Percentiles rank a stretch among this genome's conserved stretches.
These are phyloP conservation scores for Gasteruption jaculator DNA, from an alignment of 2,888 invertebrate species.

Conservation along the genomic window DNA sequence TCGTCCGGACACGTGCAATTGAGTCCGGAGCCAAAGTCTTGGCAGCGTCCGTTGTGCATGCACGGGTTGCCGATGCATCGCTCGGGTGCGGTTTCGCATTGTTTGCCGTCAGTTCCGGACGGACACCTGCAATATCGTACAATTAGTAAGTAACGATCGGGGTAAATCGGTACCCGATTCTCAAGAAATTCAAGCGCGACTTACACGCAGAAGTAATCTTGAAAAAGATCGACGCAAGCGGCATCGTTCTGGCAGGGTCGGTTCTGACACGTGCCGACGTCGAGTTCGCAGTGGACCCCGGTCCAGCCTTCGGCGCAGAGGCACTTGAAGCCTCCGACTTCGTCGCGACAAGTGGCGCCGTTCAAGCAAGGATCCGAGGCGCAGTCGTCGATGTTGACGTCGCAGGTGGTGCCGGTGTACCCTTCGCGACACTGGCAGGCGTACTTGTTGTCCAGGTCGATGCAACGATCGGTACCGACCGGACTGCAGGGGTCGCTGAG, in stretches of 20 bases:
- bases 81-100: constrained; percentile 95
- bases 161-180: neutral
- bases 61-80: constrained; percentile 87
- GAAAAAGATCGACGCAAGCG: constrained; percentile 85
- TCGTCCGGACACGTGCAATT: constrained; percentile 90
- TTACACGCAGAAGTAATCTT: constrained; percentile 88
- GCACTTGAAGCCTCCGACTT: constrained; percentile 79
- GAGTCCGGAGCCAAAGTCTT: constrained; percentile 91
- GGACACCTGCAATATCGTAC: constrained; percentile 64
- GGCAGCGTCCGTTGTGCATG: constrained; percentile 93
- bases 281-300: constrained; percentile 78
- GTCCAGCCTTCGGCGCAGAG: constrained; percentile 82
- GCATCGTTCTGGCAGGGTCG: constrained; percentile 92
- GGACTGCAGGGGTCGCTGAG: constrained; percentile 86
- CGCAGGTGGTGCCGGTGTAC: constrained; percentile 79
- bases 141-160: constrained; percentile 4
- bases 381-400: constrained; percentile 84
- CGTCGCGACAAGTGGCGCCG: constrained; percentile 83
- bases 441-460: constrained; percentile 84
- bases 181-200: constrained; percentile 44
- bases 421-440: constrained; percentile 87
- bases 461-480: constrained; percentile 83
- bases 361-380: constrained; percentile 80
- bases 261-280: constrained; percentile 82
- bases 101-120: constrained; percentile 93